Base-by-base conservation (phyloP, 2,888 invertebrate genomes). In the Sussaba pulchella region DNA sequence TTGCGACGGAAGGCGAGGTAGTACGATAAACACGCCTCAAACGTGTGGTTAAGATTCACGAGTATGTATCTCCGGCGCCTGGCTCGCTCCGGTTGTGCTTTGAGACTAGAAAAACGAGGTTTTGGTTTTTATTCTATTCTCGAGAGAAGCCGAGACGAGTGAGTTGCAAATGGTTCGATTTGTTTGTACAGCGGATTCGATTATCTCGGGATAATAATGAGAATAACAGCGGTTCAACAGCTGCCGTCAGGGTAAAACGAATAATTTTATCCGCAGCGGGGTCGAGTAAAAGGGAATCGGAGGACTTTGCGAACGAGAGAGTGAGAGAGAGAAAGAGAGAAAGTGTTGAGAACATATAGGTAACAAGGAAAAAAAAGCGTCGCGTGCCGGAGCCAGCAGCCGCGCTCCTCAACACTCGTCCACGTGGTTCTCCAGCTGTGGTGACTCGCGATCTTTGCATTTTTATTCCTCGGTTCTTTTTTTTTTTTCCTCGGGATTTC, bases 1-100 rank as follows among this genome's bases (percentile, higher is more conserved):
- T 45, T 63, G 63, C 52, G 19, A 45, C 36, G 14, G 19, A 17
- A 39, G 12, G 19, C 75, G 74, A 69, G 71, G 64, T 73, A 81
- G 82, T 83, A 85, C 84, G 86, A 85, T 87, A 85, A 87, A 86
- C 81, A 86, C 81, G 83, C 78, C 79, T 83, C 76, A 84, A 70
- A 85, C 83, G 83, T 85, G 82, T 81, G 83, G 82, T 83, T 82
- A 81, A 85, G 83, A 82, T 78, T 79, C 78, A 75, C 45, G 57
- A 74, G 78, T 76, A 74, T 77, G 26, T 52, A 74, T 45, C 64
- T 39, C n/a, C 41, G 26, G 52, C 64, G 64, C 43, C 52, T 57
- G 17, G 21, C 54, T 31, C 14, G 19, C 50, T 1, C 8, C 0
- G 10, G 8, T 67, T 24, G 17, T 26, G 39, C 26, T 43, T 39